Percentiles rank a stretch among this genome's conserved stretches.
Conservation (phyloP, 2,888 invertebrate genomes). For the Hirtodrosophila alboralis region DNA sequence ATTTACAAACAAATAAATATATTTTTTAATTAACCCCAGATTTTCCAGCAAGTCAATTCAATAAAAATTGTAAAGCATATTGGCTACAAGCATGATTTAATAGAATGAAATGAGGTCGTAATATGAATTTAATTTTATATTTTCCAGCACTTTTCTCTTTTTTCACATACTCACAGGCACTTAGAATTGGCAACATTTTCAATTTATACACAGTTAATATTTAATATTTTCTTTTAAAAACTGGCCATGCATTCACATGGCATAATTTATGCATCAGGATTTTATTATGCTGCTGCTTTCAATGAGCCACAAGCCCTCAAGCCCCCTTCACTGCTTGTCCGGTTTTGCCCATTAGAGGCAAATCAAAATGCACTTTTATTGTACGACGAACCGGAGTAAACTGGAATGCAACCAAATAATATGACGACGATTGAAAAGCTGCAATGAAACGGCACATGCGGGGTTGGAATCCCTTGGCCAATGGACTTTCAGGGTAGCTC, state of each 20-base stretch:
- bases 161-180: too few species aligned
- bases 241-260: slow-evolving; percentile 39
- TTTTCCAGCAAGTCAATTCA: too few species aligned
- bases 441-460: slow-evolving; percentile 20
- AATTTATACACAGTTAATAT: neutral
- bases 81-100: too few species aligned
- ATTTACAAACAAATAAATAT: too few species aligned
- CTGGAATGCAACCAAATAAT: slow-evolving; percentile 53
- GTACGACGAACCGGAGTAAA: slow-evolving; percentile 30
- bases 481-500: slow-evolving; percentile 3
- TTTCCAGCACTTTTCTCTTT: too few species aligned
- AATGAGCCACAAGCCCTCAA: slow-evolving; percentile 8
- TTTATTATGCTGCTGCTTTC: slow-evolving; percentile 17
- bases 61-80: too few species aligned
- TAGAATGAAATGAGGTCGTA: too few species aligned
- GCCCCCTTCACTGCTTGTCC: slow-evolving; percentile 13
- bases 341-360: slow-evolving; percentile 43
- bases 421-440: slow-evolving; percentile 45
- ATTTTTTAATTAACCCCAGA: too few species aligned
- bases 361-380: slow-evolving; percentile 61
- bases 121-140: too few species aligned
- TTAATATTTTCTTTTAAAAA: slow-evolving; percentile 8
- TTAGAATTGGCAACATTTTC: neutral
- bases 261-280: slow-evolving; percentile 48
- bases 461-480: slow-evolving; percentile 4